Evolutionary conservation across 2,888 invertebrate genomes (phyloP).

Genomic region (Autographa pulchrina): DNA sequence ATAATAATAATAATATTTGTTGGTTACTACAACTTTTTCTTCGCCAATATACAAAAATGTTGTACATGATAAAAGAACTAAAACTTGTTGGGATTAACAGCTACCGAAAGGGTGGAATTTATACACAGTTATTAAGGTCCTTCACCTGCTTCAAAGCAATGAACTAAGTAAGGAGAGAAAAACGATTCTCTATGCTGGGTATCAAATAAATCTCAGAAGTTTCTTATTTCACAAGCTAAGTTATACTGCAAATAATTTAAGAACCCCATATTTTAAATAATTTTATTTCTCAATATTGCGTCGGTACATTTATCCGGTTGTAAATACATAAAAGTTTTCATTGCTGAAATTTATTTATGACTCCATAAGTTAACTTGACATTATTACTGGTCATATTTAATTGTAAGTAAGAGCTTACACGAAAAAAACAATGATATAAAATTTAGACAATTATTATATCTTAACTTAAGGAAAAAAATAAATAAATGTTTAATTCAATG

Average conservation of each 20-base stretch:
- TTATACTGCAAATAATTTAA: conserved; percentile 42
- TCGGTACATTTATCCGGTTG: conserved; percentile 20
- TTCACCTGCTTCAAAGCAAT: conserved; percentile 17
- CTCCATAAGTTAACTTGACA: background rate
- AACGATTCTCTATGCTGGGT: conserved; percentile 14
- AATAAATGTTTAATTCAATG: no score
- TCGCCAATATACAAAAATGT: no score
- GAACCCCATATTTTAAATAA: conserved; percentile 8
- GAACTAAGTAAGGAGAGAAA: conserved; percentile 16
- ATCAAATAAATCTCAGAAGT: conserved; percentile 30
- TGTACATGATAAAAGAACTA: no score
- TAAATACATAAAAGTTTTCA: conserved; percentile 14
- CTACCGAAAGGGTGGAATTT: background rate
- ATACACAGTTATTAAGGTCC: background rate
- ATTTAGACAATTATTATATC: no score
- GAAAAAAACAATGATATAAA: no score
- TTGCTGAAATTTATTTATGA: conserved; percentile 18
- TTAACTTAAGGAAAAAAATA: no score
- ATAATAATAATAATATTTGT: no score
- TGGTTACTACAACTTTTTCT: no score
- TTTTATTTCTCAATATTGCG: conserved; percentile 43
- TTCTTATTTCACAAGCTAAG: conserved; percentile 9
- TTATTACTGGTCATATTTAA: conserved; percentile 32
- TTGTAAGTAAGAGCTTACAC: conserved; percentile 14
- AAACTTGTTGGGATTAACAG: background rate